Base-by-base conservation (phyloP, 2,113 vertebrate genomes). In the Hiodon tergisus region DNA sequence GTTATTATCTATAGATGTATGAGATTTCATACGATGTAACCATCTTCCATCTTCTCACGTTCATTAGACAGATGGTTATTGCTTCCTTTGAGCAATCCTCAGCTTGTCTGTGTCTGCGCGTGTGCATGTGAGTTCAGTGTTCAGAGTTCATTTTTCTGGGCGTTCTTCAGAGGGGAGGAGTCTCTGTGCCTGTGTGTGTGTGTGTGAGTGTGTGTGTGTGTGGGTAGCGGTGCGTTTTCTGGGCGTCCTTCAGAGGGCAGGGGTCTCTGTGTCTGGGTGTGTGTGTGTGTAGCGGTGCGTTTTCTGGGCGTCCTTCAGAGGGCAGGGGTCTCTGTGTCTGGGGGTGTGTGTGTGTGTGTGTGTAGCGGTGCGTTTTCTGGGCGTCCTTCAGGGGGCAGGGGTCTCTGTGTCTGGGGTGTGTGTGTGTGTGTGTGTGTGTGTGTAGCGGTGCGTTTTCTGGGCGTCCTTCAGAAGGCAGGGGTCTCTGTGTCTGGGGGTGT, bases 11-110 rank as follows among this genome's bases (percentile, higher is more conserved):
- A 55, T 31, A 75, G 82, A 84, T 79, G 79, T 80, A 81, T 81
- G 76, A 76, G 74, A 88, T 85, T 82, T 79, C 85, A 87, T 88
- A 86, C 81, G 81, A 77, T 68, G 9, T 67, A 67, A 58, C 65
- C 61, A 76, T 54, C 46, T 82, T 85, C 79, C 70, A 68, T 48
- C 3, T 50, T 69, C 75, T 72, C 50, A 55, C 13, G 50, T 76
- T 69, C 62, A 60, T 31, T 51, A 46, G 63, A 79, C 81, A 68
- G 77, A 85, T 77, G 88, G 86, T 93, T 94, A 94, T 95, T 95
- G 93, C 93, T 94, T 93, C 87, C 85, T 86, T 86, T 86, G 85
- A 81, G 81, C 81, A 84, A 71, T 70, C 54, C 60, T 61, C 31
- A 31, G 31, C 31, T 31, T 31, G 31, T 71, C 88, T 11, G 52